Conservation (phyloP, 2,797 vertebrate genomes). For the Cirrhinus molitorella region DNA sequence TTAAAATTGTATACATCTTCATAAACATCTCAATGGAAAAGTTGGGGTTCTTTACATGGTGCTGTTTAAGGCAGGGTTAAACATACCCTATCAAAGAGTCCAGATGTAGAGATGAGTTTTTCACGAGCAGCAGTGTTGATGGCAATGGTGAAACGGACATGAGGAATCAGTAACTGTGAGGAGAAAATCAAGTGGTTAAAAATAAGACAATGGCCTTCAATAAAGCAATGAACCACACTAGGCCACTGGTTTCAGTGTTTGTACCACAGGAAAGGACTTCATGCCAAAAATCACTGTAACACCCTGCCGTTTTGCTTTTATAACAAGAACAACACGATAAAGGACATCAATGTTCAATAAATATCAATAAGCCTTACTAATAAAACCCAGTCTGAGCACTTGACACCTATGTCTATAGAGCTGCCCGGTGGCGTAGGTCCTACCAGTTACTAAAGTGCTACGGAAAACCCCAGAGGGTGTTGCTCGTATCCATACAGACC, state of each 20-base stretch:
- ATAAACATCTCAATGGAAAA: not conserved
- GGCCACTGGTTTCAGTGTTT: not conserved
- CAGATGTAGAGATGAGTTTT: constrained; percentile 79
- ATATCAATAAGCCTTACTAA: too few relatives aligned
- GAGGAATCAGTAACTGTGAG: constrained; percentile 88
- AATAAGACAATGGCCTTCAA: too few relatives aligned
- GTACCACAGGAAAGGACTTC: not conserved
- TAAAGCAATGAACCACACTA: too few relatives aligned
- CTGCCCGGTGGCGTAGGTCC: too few relatives aligned
- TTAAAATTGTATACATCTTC: not conserved
- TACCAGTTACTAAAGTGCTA: too few relatives aligned
- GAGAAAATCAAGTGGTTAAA: not conserved
- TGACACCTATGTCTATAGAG: too few relatives aligned
- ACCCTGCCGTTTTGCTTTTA: not conserved
- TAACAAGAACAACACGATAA: not conserved
- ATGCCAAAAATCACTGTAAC: not conserved
- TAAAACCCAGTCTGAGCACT: too few relatives aligned
- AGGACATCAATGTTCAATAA: not conserved
- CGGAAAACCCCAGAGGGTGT: too few relatives aligned
- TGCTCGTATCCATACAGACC: too few relatives aligned
- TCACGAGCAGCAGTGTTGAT: constrained; percentile 84
- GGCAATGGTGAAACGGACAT: constrained; percentile 92
- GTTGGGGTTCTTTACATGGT: not conserved
- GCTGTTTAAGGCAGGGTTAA: not conserved
- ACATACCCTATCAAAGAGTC: constrained; percentile 94